phyloP scores from a whole-genome alignment of 2,113 vertebrate genomes.

The Sigmodon hispidus region DNA sequence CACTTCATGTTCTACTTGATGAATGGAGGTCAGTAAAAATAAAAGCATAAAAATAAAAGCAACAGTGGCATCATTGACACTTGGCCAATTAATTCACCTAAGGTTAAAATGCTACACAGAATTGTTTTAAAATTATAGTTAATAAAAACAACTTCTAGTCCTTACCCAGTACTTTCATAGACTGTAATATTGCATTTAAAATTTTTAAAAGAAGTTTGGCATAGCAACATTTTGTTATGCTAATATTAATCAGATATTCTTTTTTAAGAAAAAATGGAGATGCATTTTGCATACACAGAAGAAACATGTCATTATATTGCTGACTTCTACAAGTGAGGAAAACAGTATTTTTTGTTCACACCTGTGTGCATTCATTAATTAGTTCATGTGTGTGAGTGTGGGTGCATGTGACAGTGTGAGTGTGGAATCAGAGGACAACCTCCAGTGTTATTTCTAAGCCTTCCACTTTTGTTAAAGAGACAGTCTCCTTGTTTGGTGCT shows the following conservation, averaged over 20 bases:
- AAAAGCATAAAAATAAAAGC: neutral
- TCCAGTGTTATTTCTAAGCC: neutral
- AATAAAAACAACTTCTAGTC: neutral
- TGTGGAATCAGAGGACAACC: neutral
- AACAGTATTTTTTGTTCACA: neutral
- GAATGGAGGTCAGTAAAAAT: neutral
- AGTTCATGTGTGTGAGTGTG: neutral
- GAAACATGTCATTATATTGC: neutral
- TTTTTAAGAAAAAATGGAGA: slow-evolving; percentile 19
- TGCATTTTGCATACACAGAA: neutral
- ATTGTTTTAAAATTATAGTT: neutral
- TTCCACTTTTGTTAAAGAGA: neutral
- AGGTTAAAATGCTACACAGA: neutral
- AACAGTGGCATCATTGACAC: neutral
- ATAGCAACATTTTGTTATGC: neutral
- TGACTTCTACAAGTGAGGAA: neutral
- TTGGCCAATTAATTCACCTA: neutral
- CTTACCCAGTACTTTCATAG: neutral
- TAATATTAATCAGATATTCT: neutral
- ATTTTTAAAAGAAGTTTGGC: neutral
- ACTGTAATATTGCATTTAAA: neutral
- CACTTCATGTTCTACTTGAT: neutral
- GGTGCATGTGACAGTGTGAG: neutral
- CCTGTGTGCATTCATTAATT: too few species aligned
- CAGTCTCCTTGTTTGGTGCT: neutral